Base-by-base conservation (phyloP, 1,140 invertebrate species). In the Berghia stephanieae region DNA sequence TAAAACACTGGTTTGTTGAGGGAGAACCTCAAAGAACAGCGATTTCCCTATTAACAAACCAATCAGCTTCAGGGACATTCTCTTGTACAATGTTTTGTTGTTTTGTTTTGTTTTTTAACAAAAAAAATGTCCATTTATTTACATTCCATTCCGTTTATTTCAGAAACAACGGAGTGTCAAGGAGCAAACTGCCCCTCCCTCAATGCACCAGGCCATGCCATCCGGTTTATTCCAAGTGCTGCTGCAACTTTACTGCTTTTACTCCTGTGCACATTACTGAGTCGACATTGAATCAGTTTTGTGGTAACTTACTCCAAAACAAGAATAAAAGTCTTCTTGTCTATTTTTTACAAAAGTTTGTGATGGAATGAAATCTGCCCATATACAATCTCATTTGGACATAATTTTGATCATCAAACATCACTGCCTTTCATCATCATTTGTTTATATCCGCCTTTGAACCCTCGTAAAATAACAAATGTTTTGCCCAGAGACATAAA, bases 151-250 rank as follows among this genome's bases (percentile, higher is more conserved):
- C 34, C 69, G n/a, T 69, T 75, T 46, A 34, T 81, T 80, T 46
- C 84, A 85, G 84, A 85, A 81, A 85, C 84, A 3, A 81, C 78
- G 43, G 84, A 85, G 69, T 85, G 84, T 46, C 84, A 85, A 55
- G 84, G 84, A 27, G 77, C 84, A 8, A 82, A 83, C 67, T 84
- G 84, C 69, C 83, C 83, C 0, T 82, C 82, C 2, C 73, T 80
- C 13, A 70, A 74, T 24, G 72, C 74, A 40, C 67, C 66, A 21
- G 44, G 71, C 13, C 60, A 73, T 21, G 13, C 27, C 40, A 21
- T 46, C 31, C 66, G 49, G 52, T 57, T 34, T 18, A 66, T 52
- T 34, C 21, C 71, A n/a, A 44, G 67, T 21, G 57, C 34, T 21
- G 27, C 72, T 36, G 13, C 66, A 8, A 24, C 70, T 3, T 42